A percentile compares a stretch with the other conserved stretches of the same genome.
These are phyloP conservation scores for Kuschelorhynchus macadamiae DNA, from an alignment of 2,888 invertebrate genomes.

Conservation along the genomic window DNA sequence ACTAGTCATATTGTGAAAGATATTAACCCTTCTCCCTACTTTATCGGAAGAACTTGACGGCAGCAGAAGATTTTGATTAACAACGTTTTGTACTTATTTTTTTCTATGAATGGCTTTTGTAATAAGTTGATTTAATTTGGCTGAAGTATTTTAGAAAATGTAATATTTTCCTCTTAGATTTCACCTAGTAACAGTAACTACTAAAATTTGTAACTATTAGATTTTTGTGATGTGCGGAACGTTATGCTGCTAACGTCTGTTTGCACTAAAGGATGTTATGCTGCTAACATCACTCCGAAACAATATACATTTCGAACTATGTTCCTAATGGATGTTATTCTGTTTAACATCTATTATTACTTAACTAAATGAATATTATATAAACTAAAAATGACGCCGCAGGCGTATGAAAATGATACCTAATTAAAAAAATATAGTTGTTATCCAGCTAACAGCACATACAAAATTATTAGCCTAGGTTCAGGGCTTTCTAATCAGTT, in stretches of 20 bases:
- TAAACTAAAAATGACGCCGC: not conserved
- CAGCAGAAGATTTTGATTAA: conserved; percentile 23
- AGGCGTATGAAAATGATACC: not conserved
- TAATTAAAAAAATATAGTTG: conserved; percentile 13
- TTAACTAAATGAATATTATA: conserved; percentile 1
- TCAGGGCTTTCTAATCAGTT: conserved; percentile 14
- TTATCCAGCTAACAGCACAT: conserved; percentile 32
- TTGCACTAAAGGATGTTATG: conserved; percentile 23
- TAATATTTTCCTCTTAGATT: conserved; percentile 16
- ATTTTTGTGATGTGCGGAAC: not conserved
- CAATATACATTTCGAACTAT: no score
- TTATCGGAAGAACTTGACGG: conserved; percentile 13
- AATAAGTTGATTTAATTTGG: not conserved
- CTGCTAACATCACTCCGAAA: conserved; percentile 28
- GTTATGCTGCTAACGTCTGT: conserved; percentile 37
- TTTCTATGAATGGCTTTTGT: conserved; percentile 17
- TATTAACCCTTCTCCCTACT: conserved; percentile 58
- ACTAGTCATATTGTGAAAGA: conserved; percentile 48
- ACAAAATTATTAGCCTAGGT: not conserved
- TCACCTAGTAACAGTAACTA: not conserved
- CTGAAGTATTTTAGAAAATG: not conserved
- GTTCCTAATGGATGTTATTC: conserved; percentile 35
- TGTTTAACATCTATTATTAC: conserved; percentile 33
- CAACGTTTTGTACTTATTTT: conserved; percentile 21
- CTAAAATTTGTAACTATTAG: conserved; percentile 12